phyloP scores from a whole-genome alignment of 2,797 vertebrate species.

The Sylvia borin region DNA sequence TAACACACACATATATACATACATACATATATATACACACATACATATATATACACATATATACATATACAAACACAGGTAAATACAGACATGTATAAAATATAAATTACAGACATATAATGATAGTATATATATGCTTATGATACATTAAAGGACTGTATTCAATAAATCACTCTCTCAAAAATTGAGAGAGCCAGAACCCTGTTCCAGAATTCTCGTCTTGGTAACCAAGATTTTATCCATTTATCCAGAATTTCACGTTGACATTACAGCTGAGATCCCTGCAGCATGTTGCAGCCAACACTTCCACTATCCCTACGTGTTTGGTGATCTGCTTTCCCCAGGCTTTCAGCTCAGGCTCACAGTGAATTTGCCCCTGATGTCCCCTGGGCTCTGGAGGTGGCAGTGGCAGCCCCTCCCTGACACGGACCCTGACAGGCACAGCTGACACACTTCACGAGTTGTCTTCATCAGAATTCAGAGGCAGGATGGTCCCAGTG shows the following conservation, averaged over 20 bases:
- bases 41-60: fast-evolving
- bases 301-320: neutral
- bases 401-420: neutral
- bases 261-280: neutral
- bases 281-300: neutral
- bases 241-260: neutral
- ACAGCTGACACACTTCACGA: neutral
- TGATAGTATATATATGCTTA: neutral
- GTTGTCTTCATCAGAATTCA: neutral
- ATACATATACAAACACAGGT: no score
- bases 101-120: neutral
- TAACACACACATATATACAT: no score
- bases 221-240: neutral
- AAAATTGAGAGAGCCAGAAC: neutral
- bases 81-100: neutral
- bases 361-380: neutral
- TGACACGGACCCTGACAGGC: neutral
- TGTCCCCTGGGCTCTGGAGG: neutral
- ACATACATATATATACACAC: no score
- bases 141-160: neutral
- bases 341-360: neutral
- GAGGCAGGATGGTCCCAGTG: neutral
- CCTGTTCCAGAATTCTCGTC: neutral
- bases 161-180: neutral
- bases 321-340: neutral